Evolutionary conservation across 2,113 vertebrate species (phyloP).

Genomic region (Burhinus oedicnemus): DNA sequence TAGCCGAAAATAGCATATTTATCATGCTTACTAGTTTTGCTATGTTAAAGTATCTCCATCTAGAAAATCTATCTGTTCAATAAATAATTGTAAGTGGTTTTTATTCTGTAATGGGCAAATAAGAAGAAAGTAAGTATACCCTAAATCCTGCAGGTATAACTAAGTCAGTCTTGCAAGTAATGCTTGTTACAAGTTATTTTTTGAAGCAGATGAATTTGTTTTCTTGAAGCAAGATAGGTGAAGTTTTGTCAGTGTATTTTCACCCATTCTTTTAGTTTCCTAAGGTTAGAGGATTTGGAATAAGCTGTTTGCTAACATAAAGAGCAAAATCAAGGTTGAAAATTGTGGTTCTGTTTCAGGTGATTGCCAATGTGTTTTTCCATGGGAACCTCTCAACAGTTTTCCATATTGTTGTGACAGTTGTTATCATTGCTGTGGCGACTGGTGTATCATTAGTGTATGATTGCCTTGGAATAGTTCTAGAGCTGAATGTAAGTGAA

Average conservation of each 20-base stretch:
- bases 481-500: constrained; percentile 92
- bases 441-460: constrained; percentile 82
- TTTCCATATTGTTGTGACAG: constrained; percentile 82
- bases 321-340: background rate
- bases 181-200: background rate
- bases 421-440: constrained; percentile 79
- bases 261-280: background rate
- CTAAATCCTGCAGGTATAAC: background rate
- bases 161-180: background rate
- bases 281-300: background rate
- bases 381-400: constrained; percentile 78
- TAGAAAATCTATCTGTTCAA: background rate
- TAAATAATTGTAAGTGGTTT: background rate
- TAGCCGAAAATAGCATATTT: background rate
- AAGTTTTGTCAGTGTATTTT: background rate
- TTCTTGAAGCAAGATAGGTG: background rate
- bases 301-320: background rate
- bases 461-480: constrained; percentile 91
- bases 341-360: constrained; percentile 79
- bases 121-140: background rate
- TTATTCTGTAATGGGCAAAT: background rate
- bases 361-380: constrained; percentile 87
- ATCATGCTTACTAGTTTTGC: background rate
- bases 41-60: background rate
- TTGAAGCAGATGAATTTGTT: background rate